Conservation (phyloP, 1,140 invertebrate species). For the Plectus sambesii region DNA sequence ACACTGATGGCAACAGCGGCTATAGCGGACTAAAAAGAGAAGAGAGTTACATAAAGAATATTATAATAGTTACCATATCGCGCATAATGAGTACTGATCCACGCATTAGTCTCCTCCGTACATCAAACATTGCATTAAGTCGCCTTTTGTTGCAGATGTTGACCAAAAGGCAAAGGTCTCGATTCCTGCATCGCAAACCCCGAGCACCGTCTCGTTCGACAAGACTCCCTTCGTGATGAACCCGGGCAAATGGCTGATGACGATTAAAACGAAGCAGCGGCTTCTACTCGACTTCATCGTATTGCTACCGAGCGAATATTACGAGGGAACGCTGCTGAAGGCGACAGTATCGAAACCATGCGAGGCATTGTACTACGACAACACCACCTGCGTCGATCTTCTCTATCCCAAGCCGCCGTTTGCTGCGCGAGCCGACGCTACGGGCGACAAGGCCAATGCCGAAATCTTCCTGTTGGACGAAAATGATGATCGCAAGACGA, state of each 20-base stretch:
- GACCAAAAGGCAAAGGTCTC: constrained; percentile 28
- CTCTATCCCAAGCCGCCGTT: constrained; percentile 38
- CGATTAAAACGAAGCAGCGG: constrained; percentile 64
- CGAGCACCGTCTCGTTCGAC: constrained; percentile 43
- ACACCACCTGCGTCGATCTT: constrained; percentile 26
- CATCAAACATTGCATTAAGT: constrained; percentile 57
- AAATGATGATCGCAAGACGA: constrained; percentile 48
- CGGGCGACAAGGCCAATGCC: constrained; percentile 1
- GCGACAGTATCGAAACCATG: constrained; percentile 59
- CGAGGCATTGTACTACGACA: constrained; percentile 3
- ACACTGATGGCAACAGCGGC: too few species aligned
- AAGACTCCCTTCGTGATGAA: constrained; percentile 68
- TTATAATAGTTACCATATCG: too few species aligned
- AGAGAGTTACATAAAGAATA: too few species aligned
- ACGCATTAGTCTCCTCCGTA: too few species aligned
- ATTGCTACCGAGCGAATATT: constrained; percentile 81
- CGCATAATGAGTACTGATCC: too few species aligned
- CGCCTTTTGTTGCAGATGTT: constrained; percentile 51
- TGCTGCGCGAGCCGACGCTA: constrained; percentile 17
- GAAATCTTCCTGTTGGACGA: constrained; percentile 19
- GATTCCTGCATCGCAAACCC: constrained; percentile 38
- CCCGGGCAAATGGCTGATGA: constrained; percentile 74
- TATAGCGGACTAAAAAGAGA: too few species aligned
- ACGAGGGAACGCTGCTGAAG: constrained; percentile 71
- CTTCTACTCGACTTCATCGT: constrained; percentile 89